Evolutionary conservation across 2,888 invertebrate species (phyloP).

Genomic region (Panzeria rudis): DNA sequence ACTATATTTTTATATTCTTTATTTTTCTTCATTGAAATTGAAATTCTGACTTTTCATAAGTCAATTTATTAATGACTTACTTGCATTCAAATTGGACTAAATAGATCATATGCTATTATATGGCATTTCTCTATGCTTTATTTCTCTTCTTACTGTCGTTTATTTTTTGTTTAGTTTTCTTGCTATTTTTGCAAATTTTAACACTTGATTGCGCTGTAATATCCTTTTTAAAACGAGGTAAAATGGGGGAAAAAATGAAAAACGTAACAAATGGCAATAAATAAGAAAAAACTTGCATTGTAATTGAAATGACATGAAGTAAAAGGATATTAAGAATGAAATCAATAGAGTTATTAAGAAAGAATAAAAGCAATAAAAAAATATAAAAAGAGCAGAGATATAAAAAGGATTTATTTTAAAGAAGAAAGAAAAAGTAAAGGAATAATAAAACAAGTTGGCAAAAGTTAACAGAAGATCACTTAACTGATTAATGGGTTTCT

Average conservation of each 20-base stretch:
- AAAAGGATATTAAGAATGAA: constrained; percentile 65
- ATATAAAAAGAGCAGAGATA: not conserved
- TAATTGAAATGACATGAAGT: constrained; percentile 64
- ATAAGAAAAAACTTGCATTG: constrained; percentile 55
- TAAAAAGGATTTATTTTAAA: not conserved
- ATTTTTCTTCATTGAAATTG: not conserved
- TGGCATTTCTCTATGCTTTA: not conserved
- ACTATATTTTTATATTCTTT: not conserved
- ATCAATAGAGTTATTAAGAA: constrained; percentile 52
- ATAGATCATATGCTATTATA: constrained; percentile 23
- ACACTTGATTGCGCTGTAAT: constrained; percentile 59
- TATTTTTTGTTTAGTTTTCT: constrained; percentile 1
- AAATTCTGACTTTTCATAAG: constrained; percentile 21
- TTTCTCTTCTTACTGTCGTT: not conserved
- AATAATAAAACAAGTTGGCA: not conserved
- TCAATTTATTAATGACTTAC: constrained; percentile 56
- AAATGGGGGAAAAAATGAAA: not conserved
- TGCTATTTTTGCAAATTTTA: constrained; percentile 44
- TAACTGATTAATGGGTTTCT: constrained; percentile 4
- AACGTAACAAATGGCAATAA: constrained; percentile 27
- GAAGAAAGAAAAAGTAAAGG: not conserved
- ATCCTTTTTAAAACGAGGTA: constrained; percentile 45
- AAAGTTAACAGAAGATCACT: not conserved
- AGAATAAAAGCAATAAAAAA: not conserved
- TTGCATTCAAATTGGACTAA: constrained; percentile 31